phyloP scores from a whole-genome alignment of 2,797 vertebrate species.

The Coranthus polyacanthus region DNA sequence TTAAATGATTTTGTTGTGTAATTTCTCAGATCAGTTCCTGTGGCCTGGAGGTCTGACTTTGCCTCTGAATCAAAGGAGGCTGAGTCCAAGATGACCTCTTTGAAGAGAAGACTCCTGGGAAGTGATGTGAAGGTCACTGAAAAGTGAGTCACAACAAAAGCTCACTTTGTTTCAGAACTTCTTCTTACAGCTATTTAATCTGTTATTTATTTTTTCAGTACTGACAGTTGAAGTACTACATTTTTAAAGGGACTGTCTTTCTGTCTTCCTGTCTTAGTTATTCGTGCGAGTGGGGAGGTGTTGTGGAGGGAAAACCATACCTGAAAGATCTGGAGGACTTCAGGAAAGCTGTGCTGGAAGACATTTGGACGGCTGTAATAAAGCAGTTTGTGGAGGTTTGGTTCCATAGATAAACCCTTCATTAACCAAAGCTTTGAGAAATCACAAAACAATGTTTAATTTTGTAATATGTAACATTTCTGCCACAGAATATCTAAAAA shows the following conservation, averaged over 20 bases:
- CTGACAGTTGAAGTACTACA: not conserved
- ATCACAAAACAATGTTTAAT: too few relatives aligned
- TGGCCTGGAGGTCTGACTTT: constrained; percentile 88
- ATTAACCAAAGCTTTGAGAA: not conserved
- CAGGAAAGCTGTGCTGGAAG: constrained; percentile 82
- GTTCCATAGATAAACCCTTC: not conserved
- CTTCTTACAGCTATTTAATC: not conserved
- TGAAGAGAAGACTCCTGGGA: constrained; percentile 83
- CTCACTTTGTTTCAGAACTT: not conserved
- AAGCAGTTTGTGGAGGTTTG: constrained; percentile 85
- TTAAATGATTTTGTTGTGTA: not conserved
- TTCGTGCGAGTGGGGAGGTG: constrained; percentile 87
- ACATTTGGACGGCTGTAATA: constrained; percentile 86
- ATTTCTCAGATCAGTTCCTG: constrained; percentile 86
- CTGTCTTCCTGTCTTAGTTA: constrained; percentile 82
- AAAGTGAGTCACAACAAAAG: constrained; percentile 70
- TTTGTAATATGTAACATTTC: too few relatives aligned
- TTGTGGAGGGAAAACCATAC: constrained; percentile 85
- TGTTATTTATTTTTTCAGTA: too few relatives aligned
- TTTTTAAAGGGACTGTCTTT: not conserved
- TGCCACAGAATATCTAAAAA: too few relatives aligned
- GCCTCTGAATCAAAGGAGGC: constrained; percentile 87
- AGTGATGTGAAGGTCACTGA: constrained; percentile 76
- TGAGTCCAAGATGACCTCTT: constrained; percentile 76
- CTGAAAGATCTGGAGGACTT: constrained; percentile 87